Percentiles rank a stretch among this genome's conserved stretches.
phyloP scores from a whole-genome alignment of 2,888 invertebrate genomes.

The Masnerella sp. region DNA sequence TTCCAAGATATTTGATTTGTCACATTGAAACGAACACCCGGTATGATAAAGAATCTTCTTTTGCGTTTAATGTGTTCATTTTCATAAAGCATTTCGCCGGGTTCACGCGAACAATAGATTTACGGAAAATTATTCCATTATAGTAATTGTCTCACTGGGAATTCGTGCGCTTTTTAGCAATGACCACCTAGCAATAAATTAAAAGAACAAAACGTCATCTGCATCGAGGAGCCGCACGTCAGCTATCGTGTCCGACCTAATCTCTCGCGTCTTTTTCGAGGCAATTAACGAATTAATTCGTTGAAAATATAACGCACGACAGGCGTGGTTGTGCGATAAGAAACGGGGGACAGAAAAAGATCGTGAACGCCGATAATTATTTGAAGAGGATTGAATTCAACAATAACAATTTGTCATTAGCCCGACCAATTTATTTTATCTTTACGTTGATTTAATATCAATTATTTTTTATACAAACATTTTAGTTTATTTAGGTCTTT shows the following conservation, averaged over 20 bases:
- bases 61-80: constrained; percentile 22
- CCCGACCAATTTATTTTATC: too few species aligned
- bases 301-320: constrained; percentile 58
- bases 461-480: too few species aligned
- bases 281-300: constrained; percentile 62
- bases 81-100: constrained; percentile 42
- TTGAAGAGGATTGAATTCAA: not conserved
- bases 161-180: constrained; percentile 37
- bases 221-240: constrained; percentile 51
- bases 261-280: constrained; percentile 54
- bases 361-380: constrained; percentile 54
- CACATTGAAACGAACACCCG: too few species aligned
- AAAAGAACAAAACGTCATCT: constrained; percentile 51
- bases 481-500: too few species aligned
- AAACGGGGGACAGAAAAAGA: constrained; percentile 40
- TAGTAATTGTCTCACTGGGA: constrained; percentile 70
- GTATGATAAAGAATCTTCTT: constrained; percentile 25
- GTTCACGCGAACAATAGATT: constrained; percentile 62
- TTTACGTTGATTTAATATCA: too few species aligned
- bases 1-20: too few species aligned
- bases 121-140: constrained; percentile 72
- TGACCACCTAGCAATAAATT: constrained; percentile 56
- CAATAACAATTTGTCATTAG: constrained; percentile 25
- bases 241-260: constrained; percentile 58
- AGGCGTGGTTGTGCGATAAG: constrained; percentile 53